Percentiles rank a stretch among this genome's conserved stretches.
Conservation (phyloP, 2,113 vertebrate genomes). For the Cyprinodon brontotheroides region DNA sequence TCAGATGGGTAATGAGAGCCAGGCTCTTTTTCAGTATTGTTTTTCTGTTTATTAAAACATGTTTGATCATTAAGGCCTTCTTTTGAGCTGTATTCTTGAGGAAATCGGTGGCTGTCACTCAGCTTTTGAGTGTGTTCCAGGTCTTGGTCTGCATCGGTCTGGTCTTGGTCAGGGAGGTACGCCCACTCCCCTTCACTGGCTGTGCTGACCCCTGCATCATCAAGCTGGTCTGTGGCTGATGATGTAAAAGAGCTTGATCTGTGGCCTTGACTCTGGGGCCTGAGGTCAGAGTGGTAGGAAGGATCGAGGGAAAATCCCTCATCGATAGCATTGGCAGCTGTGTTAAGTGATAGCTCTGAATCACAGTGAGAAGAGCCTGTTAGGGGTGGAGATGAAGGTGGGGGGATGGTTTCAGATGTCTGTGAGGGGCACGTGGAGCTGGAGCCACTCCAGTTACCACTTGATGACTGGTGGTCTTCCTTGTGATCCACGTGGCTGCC, state of each 20-base stretch:
- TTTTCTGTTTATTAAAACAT: conserved; percentile 85
- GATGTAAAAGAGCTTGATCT: conserved; percentile 95
- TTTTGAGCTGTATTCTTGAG: conserved; percentile 88
- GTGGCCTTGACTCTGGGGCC: conserved; percentile 86
- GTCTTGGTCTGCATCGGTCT: conserved; percentile 81
- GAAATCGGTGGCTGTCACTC: conserved; percentile 77
- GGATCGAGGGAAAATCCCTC: conserved; percentile 91
- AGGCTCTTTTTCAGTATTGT: conserved; percentile 87
- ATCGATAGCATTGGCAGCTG: conserved; percentile 89
- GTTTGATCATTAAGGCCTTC: conserved; percentile 63
- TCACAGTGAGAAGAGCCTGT: conserved; percentile 98
- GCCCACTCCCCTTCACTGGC: conserved; percentile 97
- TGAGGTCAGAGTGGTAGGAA: conserved; percentile 84
- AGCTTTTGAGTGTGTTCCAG: conserved; percentile 64
- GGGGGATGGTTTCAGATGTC: conserved; percentile 96
- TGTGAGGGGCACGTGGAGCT: conserved; percentile 98
- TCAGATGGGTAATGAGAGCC: conserved; percentile 89
- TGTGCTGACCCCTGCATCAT: conserved; percentile 94
- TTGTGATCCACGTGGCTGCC: conserved; percentile 95
- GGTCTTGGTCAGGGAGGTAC: conserved; percentile 93
- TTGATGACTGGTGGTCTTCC: conserved; percentile 98
- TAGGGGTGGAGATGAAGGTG: conserved; percentile 93
- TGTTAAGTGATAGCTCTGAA: conserved; percentile 95
- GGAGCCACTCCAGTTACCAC: conserved; percentile 98
- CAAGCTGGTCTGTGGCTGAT: conserved; percentile 92